These are phyloP conservation scores for Ictidomys tridecemlineatus DNA, from an alignment of 2,113 vertebrate species.

Conservation along the genomic window DNA sequence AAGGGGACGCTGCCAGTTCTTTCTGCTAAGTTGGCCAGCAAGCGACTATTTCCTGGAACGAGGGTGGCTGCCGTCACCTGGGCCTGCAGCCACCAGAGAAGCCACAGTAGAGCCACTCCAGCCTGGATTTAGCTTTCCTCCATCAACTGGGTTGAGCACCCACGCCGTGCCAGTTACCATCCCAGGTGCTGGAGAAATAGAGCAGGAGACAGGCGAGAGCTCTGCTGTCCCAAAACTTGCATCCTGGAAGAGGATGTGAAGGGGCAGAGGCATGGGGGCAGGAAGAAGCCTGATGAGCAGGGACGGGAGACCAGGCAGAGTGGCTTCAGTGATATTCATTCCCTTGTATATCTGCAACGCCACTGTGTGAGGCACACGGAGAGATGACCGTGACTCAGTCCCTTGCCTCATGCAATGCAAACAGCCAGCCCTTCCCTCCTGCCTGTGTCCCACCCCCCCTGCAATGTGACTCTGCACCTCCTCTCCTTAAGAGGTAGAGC, in stretches of 20 bases:
- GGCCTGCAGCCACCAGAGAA: background rate
- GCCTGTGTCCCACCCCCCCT: background rate
- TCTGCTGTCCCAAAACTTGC: background rate
- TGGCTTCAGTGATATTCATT: too few relatives aligned
- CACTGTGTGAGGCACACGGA: fast-evolving
- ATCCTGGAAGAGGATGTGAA: background rate
- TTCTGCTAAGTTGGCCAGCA: background rate
- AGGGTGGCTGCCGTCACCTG: background rate
- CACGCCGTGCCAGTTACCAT: background rate
- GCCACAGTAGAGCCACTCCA: background rate
- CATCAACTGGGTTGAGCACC: background rate
- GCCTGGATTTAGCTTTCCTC: background rate
- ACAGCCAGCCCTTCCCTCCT: background rate
- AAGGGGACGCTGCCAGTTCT: background rate
- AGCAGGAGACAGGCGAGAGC: background rate
- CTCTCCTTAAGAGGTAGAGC: background rate
- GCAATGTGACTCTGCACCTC: background rate
- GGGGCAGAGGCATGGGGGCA: fast-evolving
- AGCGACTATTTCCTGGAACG: background rate
- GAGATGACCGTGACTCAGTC: fast-evolving
- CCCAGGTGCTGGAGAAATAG: background rate
- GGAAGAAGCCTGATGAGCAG: background rate
- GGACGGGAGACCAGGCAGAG: background rate
- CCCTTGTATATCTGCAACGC: background rate
- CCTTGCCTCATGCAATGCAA: background rate